Conservation (phyloP, 2,113 vertebrate species). For the Rhea americana region DNA sequence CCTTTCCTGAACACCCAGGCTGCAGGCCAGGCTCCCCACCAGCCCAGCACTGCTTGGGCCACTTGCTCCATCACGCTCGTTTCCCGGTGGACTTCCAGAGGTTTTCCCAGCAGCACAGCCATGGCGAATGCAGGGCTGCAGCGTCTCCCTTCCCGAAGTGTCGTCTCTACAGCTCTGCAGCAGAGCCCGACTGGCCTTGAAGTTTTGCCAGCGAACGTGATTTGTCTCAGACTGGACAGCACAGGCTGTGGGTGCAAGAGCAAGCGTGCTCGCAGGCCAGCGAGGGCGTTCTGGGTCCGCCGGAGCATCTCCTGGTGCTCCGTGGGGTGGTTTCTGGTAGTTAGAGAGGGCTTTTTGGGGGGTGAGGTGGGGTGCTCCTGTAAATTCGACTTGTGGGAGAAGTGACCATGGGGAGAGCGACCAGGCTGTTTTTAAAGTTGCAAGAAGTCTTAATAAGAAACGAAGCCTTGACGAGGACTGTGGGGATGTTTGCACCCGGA, state of each 20-base stretch:
- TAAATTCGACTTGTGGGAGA: fast-evolving
- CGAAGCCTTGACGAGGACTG: neutral
- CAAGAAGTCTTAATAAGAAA: neutral
- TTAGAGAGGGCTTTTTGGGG: neutral
- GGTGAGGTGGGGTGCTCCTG: neutral
- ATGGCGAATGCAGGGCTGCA: neutral
- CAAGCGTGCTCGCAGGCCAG: neutral
- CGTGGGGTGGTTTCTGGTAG: neutral
- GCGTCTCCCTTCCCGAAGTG: neutral
- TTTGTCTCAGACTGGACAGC: constrained; percentile 16
- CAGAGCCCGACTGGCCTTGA: constrained; percentile 19
- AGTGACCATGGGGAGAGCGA: neutral
- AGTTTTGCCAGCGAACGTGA: constrained; percentile 29
- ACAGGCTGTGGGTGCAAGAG: constrained; percentile 50
- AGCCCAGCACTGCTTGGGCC: fast-evolving
- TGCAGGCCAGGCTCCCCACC: fast-evolving
- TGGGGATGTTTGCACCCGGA: fast-evolving
- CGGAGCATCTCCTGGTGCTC: neutral
- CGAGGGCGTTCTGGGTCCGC: neutral
- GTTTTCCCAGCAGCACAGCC: neutral
- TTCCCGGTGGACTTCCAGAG: neutral
- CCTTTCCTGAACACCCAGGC: fast-evolving
- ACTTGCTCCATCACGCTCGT: fast-evolving
- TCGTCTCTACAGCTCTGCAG: neutral
- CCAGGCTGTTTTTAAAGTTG: neutral